Evolutionary conservation across 1,140 invertebrate genomes (phyloP), one percentile per base, ranked within the genome.

Genomic region (Ceratosolen fusciceps): DNA sequence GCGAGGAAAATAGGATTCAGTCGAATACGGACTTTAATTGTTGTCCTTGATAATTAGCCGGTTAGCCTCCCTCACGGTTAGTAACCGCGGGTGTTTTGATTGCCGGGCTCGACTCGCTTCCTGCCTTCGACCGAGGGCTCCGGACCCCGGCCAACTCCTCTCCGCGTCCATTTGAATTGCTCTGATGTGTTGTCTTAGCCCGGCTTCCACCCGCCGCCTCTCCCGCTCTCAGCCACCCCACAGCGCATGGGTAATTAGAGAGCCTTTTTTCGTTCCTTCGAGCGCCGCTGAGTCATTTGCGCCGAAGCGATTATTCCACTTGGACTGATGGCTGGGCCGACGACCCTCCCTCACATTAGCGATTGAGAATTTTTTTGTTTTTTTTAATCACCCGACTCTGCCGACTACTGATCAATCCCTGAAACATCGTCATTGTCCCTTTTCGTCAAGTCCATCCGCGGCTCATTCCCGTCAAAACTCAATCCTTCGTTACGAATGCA

Each of bases 31-130:
- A 0, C 49, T n/a, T 39, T 62, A 47, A 77, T 56, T 77, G 47
- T 77, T 77, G 74, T 77, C 74, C 14, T 77, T 70, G 65, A 65
- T 77, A 77, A 77, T 77, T 77, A 77, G 75, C 29, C 49, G n/a
- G 5, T 10, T 19, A 10, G 39, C 26, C 26, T 0, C 16, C 70
- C 49, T 29, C 24, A 26, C 26, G 43, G 39, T 47, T 34, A 19
- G 52, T 5, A 7, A 4, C n/a, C n/a, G 34, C 58, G 34, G 16
- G 2, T 76, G 43, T 76, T 76, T 76, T 19, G 62, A 76, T 76
- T 76, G 65, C 34, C 31, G 31, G 0, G n/a, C 21, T 62, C 60
- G 14, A 7, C 29, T 62, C 60, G 8, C 3, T 58, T 29, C 4
- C 26, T 10, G 9, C 31, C 16, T 31, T 5, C 26, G n/a, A 7